Evolutionary conservation across 2,888 invertebrate genomes (phyloP), one percentile per base, ranked within the genome.

Genomic region (Platycheirus albimanus): DNA sequence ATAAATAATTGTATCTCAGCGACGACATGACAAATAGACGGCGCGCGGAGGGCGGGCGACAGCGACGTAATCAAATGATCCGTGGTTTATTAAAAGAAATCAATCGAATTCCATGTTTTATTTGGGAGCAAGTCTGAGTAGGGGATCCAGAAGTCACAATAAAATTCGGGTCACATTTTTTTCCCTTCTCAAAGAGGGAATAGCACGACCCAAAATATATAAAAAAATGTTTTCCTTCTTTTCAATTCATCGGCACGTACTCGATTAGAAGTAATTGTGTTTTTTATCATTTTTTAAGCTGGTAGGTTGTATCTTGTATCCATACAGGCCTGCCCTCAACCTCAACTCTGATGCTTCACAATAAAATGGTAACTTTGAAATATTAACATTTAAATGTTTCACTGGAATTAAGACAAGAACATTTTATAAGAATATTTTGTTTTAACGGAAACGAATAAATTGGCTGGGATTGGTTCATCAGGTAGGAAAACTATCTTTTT

Each of bases 211-310:
- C n/a, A n/a, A n/a, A n/a, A n/a, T n/a, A n/a, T n/a, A n/a, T n/a
- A n/a, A n/a, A n/a, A n/a, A 8, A 49, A 20, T 33, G 52, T 63
- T 28, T 38, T 33, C 11, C 47, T 17, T 17, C 49, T 61, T 20
- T 28, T 69, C 41, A 41, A 75, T 63, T 63, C 75, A 58, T 69
- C 79, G 69, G 63, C 79, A 80, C 79, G 79, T 80, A 74, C 75
- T 74, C 79, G 69, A 80, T 80, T 80, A 71, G 52, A 52, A 45
- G 66, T 54, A 71, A 71, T 71, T 81, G 38, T 58, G 51, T 51
- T 36, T 41, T 28, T 43, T 33, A 64, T 66, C 24, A 58, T 20
- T 47, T 54, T 69, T 41, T 63, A 33, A 74, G 28, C 20, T 17
- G 11, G 24, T 5, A 3, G 24, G 24, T n/a, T n/a, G n/a, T n/a